Base-by-base conservation (phyloP, 2,888 invertebrate species). In the Oscheius sp. region DNA sequence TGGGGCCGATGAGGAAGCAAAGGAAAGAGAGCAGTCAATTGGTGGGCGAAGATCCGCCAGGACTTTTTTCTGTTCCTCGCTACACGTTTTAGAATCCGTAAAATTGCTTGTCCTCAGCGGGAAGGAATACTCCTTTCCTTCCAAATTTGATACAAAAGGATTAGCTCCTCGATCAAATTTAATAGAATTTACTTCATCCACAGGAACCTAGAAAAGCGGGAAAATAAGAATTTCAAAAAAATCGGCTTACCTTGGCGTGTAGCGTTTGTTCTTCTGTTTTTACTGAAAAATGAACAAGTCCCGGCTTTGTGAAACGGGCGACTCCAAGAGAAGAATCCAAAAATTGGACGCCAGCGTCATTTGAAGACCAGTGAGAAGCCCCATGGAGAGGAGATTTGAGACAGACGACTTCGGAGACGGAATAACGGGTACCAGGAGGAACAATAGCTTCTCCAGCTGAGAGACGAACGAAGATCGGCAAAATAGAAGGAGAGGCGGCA, bases 391-490 rank as follows among this genome's bases (percentile, higher is more conserved):
- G 71, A 2, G 71, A 59, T 6, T 77, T 72, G 25, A 78, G 59
- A 53, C 80, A 80, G 49, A 77, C 64, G 25, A 80, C 69, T 52
- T 78, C 80, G 9, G 77, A 77, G 0, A 80, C 78, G 29, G 75
- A 69, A 18, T 78, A 69, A 49, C 76, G 66, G 21, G 76, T 74
- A 21, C 61, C 45, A 5, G 43, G 29, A 9, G 80, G 80, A 0
- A 80, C 46, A 5, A 80, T 58, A 6, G 76, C 73, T 35, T 78
- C 79, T 2, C 75, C 69, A 3, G 79, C 81, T 1, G 77, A 74
- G 16, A 85, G 63, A n/a, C 84, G 79, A 21, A 85, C 64, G 69
- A 80, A 85, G 6, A 83, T 76, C 7, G 77, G 63, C 18, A 79
- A 46, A 3, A 49, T 49, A 18, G 76, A 55, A 9, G 72, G 49